Percentiles rank a stretch among this genome's conserved stretches.
Conservation (phyloP, 2,797 vertebrate species). For the Merluccius polli region DNA sequence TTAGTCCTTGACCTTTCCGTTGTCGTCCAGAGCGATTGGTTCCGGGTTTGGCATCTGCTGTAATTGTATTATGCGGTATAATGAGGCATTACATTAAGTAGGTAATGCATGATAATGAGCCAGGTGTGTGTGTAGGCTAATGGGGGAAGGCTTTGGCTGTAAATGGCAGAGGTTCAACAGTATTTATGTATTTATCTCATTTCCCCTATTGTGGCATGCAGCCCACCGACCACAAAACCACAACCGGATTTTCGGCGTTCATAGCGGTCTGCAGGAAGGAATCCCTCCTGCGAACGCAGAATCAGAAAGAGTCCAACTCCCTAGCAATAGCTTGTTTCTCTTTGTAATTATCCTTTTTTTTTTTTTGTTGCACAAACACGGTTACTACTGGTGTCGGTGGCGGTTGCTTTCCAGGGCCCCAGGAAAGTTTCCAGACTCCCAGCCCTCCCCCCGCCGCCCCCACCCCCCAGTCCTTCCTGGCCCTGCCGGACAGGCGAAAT, state of each 20-base stretch:
- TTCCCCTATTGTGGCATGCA: no score
- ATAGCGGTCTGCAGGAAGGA: background rate
- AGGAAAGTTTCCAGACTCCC: constrained; percentile 10
- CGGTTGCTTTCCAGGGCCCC: constrained; percentile 5
- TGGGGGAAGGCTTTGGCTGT: no score
- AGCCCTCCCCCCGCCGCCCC: background rate
- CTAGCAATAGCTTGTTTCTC: constrained; percentile 1
- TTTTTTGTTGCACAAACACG: background rate
- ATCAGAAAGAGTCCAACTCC: background rate
- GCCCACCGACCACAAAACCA: no score
- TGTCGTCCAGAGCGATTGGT: no score
- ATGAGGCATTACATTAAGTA: background rate
- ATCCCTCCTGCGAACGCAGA: background rate
- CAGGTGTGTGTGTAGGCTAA: no score
- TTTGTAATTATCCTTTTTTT: background rate
- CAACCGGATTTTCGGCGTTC: background rate
- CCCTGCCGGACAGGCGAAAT: constrained; percentile 9
- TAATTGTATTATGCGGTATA: no score
- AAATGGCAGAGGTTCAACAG: background rate
- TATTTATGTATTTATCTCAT: background rate
- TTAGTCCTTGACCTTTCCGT: background rate
- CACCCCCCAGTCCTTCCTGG: background rate
- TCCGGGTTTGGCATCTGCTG: background rate
- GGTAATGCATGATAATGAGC: no score
- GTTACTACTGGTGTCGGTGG: background rate